Evolutionary conservation across 2,113 vertebrate species (phyloP).

Genomic region (Macroglossus sobrinus): DNA sequence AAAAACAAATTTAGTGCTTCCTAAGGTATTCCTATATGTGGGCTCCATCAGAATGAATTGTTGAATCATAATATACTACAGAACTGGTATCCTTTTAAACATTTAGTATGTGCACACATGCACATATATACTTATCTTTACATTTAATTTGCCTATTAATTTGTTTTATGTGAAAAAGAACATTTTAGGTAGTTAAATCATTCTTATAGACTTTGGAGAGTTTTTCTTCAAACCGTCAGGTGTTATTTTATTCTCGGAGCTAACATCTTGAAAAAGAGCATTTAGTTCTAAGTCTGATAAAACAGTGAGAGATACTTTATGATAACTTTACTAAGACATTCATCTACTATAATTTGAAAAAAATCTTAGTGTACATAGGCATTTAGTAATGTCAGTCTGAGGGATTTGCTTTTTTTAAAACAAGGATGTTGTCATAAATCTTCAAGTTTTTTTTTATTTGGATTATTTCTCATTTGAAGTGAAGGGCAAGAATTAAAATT

Average conservation of each 20-base stretch:
- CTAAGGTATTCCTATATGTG: not conserved
- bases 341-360: not conserved
- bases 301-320: not conserved
- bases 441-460: not conserved
- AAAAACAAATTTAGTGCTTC: not conserved
- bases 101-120: not conserved
- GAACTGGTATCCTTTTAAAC: not conserved
- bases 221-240: not conserved
- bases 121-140: not conserved
- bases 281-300: not conserved
- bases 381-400: not conserved
- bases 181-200: not conserved
- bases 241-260: conserved; percentile 11
- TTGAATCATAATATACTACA: not conserved
- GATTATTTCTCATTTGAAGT: not conserved
- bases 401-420: not conserved
- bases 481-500: not conserved
- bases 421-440: not conserved
- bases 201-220: not conserved
- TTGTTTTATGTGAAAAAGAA: not conserved
- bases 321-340: not conserved
- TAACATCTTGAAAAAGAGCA: not conserved
- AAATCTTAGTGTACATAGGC: not conserved
- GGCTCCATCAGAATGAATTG: not conserved
- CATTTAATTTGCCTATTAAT: not conserved